Base-by-base conservation (phyloP, 2,888 invertebrate species). In the Leucophenga maculata region DNA sequence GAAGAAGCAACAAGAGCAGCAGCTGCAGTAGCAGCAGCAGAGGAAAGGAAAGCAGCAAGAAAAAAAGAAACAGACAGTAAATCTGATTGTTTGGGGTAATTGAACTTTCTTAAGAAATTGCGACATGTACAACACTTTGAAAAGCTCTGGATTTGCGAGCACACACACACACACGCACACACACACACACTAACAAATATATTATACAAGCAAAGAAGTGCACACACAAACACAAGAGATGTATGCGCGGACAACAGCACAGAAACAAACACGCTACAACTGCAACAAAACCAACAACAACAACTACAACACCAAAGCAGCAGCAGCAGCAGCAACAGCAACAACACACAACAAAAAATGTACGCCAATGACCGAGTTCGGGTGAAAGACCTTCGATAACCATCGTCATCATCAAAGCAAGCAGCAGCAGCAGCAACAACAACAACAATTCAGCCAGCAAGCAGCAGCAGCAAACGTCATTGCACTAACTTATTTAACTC, bases 301-400 rank as follows among this genome's bases (percentile, higher is more conserved):
- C 32, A 62, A 59, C 46, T 13, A 50, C 59, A 70, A 60, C 55
- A 26, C 2, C 3, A 26, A 2, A 71, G 68, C 72, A 70, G 69
- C 74, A 74, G 75, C 75, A 75, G 72, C 77, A 72, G 77, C 75
- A 69, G 76, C 75, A 39, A 69, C 73, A 67, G 48, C 62, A 39
- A 64, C 75, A 68, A 48, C 77, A 76, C 74, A 81, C 80, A 80
- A 82, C 80, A 81, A 82, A 82, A 87, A 86, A 87, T 88, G 87
- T 87, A 88, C 88, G 88, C 88, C 88, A 88, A 88, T 88, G 88
- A 88, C 88, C 88, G 88, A 88, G 88, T 88, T 87, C 88, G 88
- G 88, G 88, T 88, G 88, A 88, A 88, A 88, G 88, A 88, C 88
- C 88, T 88, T 88, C 88, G 87, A 87, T 87, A 86, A 87, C 86